Conservation (phyloP, 1,140 invertebrate species). For the Drosophila pseudoananassae region DNA sequence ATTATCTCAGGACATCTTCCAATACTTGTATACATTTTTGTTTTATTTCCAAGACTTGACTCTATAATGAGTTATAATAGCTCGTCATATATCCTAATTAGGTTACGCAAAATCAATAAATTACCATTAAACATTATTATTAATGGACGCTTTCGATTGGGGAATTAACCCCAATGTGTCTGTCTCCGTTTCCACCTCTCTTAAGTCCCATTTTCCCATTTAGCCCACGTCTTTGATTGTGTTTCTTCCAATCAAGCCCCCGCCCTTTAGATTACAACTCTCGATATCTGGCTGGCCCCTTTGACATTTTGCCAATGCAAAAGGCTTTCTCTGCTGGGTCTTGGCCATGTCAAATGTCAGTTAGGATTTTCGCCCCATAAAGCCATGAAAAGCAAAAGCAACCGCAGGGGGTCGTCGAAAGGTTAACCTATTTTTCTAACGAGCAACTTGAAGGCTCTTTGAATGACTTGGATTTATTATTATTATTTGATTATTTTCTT, state of each 20-base stretch:
- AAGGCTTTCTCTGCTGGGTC: constrained; percentile 24
- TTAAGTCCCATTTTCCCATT: not conserved
- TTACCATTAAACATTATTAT: constrained; percentile 44
- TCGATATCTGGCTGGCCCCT: constrained; percentile 16
- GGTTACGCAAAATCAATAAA: constrained; percentile 38
- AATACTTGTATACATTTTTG: no score
- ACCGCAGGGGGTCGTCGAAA: not conserved
- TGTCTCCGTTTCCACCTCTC: not conserved
- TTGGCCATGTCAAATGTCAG: constrained; percentile 46
- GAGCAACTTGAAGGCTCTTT: constrained; percentile 13
- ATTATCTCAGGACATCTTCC: no score
- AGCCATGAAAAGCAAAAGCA: constrained; percentile 14
- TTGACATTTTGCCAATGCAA: constrained; percentile 39
- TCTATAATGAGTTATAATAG: not conserved
- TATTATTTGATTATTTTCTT: not conserved
- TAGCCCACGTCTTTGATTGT: not conserved
- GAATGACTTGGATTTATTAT: constrained; percentile 4
- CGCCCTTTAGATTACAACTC: constrained; percentile 13
- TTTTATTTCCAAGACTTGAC: not conserved
- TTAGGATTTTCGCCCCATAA: constrained; percentile 33
- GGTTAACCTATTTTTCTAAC: constrained; percentile 28
- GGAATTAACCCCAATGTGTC: constrained; percentile 45
- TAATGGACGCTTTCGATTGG: constrained; percentile 34
- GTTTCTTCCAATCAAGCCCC: not conserved
- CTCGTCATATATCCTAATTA: constrained; percentile 13